Evolutionary conservation across 2,113 vertebrate genomes (phyloP).

Genomic region (Podarcis muralis): DNA sequence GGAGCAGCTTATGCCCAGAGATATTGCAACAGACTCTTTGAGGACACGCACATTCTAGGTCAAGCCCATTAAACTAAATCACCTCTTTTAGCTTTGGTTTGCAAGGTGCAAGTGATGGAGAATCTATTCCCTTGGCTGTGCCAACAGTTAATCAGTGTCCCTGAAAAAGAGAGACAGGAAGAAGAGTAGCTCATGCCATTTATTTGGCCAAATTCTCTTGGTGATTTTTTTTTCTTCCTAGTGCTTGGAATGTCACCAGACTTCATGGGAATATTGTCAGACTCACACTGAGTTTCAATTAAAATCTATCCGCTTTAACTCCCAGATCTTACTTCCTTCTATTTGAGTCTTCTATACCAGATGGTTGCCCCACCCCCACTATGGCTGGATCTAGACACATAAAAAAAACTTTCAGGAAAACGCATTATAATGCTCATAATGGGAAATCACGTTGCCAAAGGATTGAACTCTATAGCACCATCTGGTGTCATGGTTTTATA

Average conservation of each 20-base stretch:
- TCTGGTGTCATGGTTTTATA: no score
- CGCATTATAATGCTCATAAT: no score
- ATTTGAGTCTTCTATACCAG: not conserved
- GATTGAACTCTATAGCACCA: no score
- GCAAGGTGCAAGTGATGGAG: constrained; percentile 29
- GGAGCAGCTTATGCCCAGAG: constrained; percentile 32
- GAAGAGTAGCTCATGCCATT: not conserved
- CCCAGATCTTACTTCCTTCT: not conserved
- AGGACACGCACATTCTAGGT: constrained; percentile 38
- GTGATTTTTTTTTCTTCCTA: not conserved
- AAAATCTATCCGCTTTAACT: not conserved
- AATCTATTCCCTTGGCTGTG: constrained; percentile 20
- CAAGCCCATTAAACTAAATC: constrained; percentile 43
- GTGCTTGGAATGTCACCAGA: not conserved
- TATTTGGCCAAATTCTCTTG: not conserved
- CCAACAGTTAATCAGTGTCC: constrained; percentile 9
- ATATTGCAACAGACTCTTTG: constrained; percentile 33
- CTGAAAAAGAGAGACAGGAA: not conserved
- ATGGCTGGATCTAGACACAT: no score
- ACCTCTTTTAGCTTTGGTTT: constrained; percentile 31
- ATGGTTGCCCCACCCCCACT: not conserved
- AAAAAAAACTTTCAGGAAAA: no score
- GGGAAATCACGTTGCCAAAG: no score
- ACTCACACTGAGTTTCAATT: not conserved
- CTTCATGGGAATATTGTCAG: not conserved